A percentile compares a stretch with the other conserved stretches of the same genome.
These are phyloP conservation scores for Halocynthia roretzi DNA, from an alignment of 23 tunicate species.

Conservation along the genomic window DNA sequence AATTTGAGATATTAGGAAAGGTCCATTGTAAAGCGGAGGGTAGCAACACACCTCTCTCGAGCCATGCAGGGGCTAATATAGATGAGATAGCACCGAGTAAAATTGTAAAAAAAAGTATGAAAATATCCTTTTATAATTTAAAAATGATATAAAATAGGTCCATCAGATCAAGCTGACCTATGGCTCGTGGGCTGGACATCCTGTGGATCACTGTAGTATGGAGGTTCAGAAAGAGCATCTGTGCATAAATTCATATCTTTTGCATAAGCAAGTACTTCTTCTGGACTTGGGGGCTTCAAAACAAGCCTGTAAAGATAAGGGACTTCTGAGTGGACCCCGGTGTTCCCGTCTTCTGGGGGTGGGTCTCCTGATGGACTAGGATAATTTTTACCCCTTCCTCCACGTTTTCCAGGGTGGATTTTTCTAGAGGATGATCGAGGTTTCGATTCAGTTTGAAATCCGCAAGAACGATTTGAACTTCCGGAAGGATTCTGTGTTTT, in stretches of 20 bases:
- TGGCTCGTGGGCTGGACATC: constrained; percentile 39
- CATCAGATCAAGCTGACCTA: constrained; percentile 41
- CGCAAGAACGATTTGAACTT: too few relatives aligned
- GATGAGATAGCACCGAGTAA: not conserved
- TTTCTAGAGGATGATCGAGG: too few relatives aligned
- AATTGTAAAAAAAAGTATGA: not conserved
- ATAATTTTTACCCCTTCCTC: too few relatives aligned
- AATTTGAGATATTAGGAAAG: too few relatives aligned
- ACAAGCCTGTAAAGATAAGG: too few relatives aligned
- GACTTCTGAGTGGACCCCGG: too few relatives aligned
- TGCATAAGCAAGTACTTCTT: constrained; percentile 14
- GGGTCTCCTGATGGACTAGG: too few relatives aligned
- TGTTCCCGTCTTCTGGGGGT: too few relatives aligned
- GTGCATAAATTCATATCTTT: not conserved
- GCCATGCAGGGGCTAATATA: not conserved
- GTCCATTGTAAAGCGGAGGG: not conserved
- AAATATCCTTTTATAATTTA: constrained; percentile 1
- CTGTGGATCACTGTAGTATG: constrained; percentile 52
- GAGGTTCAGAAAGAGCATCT: constrained; percentile 16
- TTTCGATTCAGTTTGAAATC: too few relatives aligned
- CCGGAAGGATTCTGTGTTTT: too few relatives aligned
- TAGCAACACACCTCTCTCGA: not conserved
- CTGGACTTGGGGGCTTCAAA: constrained; percentile 35
- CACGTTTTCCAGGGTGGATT: too few relatives aligned
- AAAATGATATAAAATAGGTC: too few relatives aligned